Conservation (phyloP, 2,888 invertebrate genomes). For the Meiosimyza decipiens region DNA sequence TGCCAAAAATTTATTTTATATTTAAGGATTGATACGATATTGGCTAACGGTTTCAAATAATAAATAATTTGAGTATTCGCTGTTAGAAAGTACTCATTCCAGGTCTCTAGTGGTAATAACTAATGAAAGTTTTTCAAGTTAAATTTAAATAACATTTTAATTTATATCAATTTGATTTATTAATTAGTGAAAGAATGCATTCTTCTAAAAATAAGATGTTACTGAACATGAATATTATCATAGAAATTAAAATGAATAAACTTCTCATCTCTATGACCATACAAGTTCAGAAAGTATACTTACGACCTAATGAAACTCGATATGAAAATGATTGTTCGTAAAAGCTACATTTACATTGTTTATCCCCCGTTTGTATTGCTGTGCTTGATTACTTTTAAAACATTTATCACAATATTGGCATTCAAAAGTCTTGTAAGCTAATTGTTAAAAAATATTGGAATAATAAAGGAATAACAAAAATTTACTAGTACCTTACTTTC, state of each 20-base stretch:
- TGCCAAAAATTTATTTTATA: too few species aligned
- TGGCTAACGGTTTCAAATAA: too few species aligned
- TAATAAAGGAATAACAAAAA: not conserved
- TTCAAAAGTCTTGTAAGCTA: slow-evolving; percentile 40
- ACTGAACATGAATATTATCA: too few species aligned
- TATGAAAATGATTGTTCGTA: slow-evolving; percentile 43
- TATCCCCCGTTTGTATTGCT: slow-evolving; percentile 39
- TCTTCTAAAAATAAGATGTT: too few species aligned
- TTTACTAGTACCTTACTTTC: slow-evolving; percentile 1
- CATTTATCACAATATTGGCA: slow-evolving; percentile 44
- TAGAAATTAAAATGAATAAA: slow-evolving; percentile 3
- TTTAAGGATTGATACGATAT: too few species aligned
- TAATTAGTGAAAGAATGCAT: too few species aligned
- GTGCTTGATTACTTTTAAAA: slow-evolving; percentile 37
- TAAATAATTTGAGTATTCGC: too few species aligned
- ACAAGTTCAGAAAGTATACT: slow-evolving; percentile 30
- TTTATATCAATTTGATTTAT: too few species aligned
- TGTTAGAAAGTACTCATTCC: too few species aligned
- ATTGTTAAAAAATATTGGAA: not conserved
- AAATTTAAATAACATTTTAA: too few species aligned
- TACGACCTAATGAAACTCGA: slow-evolving; percentile 40
- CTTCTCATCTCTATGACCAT: too few species aligned
- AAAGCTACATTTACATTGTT: slow-evolving; percentile 44
- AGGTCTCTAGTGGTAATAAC: too few species aligned
- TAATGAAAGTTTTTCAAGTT: not conserved